These are phyloP conservation scores for Drosophila nasuta DNA, from an alignment of 1,140 invertebrate species.

Conservation along the genomic window DNA sequence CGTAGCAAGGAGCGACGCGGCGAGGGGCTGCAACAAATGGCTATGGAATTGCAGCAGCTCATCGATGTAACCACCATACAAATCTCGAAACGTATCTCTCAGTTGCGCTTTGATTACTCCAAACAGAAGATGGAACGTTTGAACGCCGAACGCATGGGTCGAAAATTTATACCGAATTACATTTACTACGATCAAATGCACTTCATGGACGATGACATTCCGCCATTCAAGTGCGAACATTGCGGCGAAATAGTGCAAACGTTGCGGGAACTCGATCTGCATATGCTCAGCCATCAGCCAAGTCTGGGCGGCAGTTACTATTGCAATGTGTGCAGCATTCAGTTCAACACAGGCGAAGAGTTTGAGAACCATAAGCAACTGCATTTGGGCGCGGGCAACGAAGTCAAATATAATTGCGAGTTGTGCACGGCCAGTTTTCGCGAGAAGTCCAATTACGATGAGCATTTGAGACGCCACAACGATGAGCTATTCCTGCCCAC, in stretches of 20 bases:
- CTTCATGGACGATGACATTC: conserved; percentile 80
- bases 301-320: conserved; percentile 60
- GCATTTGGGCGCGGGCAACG: conserved; percentile 64
- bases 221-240: conserved; percentile 78
- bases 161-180: conserved; percentile 72
- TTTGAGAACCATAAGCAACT: conserved; percentile 74
- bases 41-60: conserved; percentile 66
- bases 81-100: conserved; percentile 80
- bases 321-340: conserved; percentile 70
- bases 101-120: conserved; percentile 80
- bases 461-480: conserved; percentile 78
- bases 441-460: conserved; percentile 78
- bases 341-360: conserved; percentile 67
- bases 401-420: conserved; percentile 74
- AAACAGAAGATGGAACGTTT: conserved; percentile 77
- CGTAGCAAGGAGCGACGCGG: conserved; percentile 80
- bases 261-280: conserved; percentile 70
- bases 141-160: conserved; percentile 66
- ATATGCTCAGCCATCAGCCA: conserved; percentile 72
- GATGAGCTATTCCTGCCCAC: conserved; percentile 76
- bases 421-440: conserved; percentile 80
- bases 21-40: conserved; percentile 78
- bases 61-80: conserved; percentile 80
- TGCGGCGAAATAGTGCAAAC: conserved; percentile 74
- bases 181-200: conserved; percentile 79